Base-by-base conservation (phyloP, 2,797 vertebrate species). In the Danio jaintianensis region DNA sequence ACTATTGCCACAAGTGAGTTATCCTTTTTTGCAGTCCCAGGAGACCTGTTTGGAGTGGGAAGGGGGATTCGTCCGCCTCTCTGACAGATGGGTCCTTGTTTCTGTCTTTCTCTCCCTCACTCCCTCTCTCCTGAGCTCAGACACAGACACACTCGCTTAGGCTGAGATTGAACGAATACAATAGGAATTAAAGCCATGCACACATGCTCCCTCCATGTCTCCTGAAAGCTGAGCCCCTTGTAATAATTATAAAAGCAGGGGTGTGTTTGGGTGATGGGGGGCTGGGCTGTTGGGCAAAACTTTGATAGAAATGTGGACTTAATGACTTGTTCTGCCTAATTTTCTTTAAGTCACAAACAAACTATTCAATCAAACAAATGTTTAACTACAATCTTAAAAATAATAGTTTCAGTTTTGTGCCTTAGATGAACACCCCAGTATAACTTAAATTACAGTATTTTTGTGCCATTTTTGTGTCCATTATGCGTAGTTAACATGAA, bases 81-180 rank as follows among this genome's bases (percentile, higher is more conserved):
- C 92, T 94, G 93, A 94, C 94, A 95, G 94, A 95, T 95, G 94
- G 94, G 93, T 93, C 93, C 93, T 94, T 94, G 92, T 94, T 93
- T 83, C 91, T 83, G 83, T 75, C 82, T 80, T 81, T 83, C 82
- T 82, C 81, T 91, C 92, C 87, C 88, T 89, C 90, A 71, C 85
- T 84, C 83, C 84, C 77, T 89, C 89, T 87, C 88, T 91, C 91
- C 85, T 87, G 90, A 78, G 86, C 90, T 90, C 88, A 92, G 91
- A 91, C 91, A 90, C 78, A 84, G 79, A 76, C 84, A 85, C 92
- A 91, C 90, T 86, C 87, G 85, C 91, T 88, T 91, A 92, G 91
- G 91, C 90, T 85, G 89, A 92, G 90, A 91, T 90, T 90, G 91
- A 88, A 88, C 88, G 83, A 92, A 92, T 88, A 94, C 94, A 94